phyloP scores from a whole-genome alignment of 2,797 vertebrate species.

The Eurystomus glaucurus region DNA sequence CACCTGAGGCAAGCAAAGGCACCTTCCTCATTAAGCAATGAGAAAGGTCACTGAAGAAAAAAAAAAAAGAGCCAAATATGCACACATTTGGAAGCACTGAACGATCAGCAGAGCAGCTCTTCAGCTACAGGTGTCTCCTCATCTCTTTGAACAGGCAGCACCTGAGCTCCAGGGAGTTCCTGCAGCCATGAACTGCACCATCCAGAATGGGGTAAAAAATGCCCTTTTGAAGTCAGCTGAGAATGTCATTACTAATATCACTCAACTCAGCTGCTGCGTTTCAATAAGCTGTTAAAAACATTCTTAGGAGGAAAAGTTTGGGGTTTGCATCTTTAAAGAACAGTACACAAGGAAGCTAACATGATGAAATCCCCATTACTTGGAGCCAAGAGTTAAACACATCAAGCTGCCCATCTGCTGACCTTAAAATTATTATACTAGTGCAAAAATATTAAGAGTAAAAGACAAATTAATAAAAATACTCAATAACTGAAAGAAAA shows the following conservation, averaged over 20 bases:
- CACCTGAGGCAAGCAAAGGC: not conserved
- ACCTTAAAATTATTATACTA: not conserved
- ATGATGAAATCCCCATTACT: not conserved
- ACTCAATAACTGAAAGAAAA: not conserved
- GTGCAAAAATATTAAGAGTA: not conserved
- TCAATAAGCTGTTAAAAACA: not conserved
- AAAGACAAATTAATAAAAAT: not conserved
- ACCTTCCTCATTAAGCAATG: not conserved
- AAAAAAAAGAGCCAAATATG: accelerated
- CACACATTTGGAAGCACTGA: not conserved
- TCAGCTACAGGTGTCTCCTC: not conserved
- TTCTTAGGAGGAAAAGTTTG: accelerated
- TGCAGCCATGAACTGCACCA: not conserved
- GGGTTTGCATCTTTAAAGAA: not conserved
- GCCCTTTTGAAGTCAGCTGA: not conserved
- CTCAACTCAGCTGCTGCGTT: not conserved
- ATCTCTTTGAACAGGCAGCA: not conserved
- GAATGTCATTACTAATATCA: not conserved
- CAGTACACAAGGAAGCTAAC: accelerated
- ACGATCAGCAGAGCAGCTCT: not conserved
- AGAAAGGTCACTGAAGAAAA: not conserved
- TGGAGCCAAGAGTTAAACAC: not conserved
- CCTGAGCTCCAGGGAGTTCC: not conserved
- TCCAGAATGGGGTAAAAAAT: not conserved
- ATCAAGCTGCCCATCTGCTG: not conserved